phyloP scores from a whole-genome alignment of 2,113 vertebrate species.

The Gopherus evgoodei region DNA sequence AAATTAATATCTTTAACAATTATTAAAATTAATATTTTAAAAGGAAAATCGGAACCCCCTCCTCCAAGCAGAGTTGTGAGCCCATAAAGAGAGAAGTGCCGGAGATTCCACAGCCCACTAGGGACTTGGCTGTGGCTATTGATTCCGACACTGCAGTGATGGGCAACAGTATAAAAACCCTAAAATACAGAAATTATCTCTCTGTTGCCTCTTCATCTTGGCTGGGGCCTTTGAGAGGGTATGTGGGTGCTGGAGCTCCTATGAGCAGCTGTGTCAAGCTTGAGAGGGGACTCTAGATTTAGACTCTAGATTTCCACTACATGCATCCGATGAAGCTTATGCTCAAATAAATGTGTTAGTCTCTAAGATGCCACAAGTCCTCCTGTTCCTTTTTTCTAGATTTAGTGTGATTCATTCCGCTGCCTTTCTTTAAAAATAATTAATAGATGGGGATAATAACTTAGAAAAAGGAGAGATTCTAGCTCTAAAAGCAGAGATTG shows the following conservation, averaged over 20 bases:
- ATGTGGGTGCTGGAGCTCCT: neutral
- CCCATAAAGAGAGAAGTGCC: too few relatives aligned
- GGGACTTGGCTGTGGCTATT: neutral
- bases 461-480: neutral
- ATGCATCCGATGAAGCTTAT: too few relatives aligned
- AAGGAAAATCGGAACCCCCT: neutral
- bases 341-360: too few relatives aligned
- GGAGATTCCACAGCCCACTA: neutral
- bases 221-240: rapidly evolving
- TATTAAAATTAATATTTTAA: neutral
- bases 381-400: too few relatives aligned
- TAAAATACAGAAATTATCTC: rapidly evolving
- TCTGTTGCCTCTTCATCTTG: neutral
- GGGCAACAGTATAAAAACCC: neutral
- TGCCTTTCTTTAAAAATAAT: neutral
- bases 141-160: neutral
- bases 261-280: neutral
- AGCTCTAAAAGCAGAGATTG: neutral
- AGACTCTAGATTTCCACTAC: too few relatives aligned
- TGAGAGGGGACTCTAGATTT: neutral
- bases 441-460: neutral
- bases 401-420: neutral
- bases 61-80: too few relatives aligned
- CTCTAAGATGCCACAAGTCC: too few relatives aligned
- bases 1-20: neutral